A percentile compares a stretch with the other conserved stretches of the same genome.
Evolutionary conservation across 2,888 invertebrate species (phyloP).

Genomic region (Cataglyphis albicans): DNA sequence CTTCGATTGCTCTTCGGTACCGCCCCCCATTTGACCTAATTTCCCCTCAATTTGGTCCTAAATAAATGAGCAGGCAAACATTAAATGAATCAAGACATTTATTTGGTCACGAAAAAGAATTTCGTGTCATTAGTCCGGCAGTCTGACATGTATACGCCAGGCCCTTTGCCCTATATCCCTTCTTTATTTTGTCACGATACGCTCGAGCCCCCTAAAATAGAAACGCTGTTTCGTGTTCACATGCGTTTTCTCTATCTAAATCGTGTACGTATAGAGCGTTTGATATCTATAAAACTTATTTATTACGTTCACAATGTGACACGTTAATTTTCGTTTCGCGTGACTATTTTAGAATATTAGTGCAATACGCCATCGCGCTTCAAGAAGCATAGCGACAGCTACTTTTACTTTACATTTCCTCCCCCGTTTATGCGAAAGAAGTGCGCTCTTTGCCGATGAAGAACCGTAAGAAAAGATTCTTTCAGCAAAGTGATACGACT

Average conservation of each 20-base stretch:
- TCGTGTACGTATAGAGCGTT: not conserved
- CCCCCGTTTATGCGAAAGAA: constrained; percentile 47
- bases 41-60: constrained; percentile 81
- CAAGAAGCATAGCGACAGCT: constrained; percentile 35
- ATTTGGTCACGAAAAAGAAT: constrained; percentile 80
- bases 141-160: constrained; percentile 48
- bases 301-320: not conserved
- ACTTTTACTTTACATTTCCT: constrained; percentile 25
- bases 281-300: constrained; percentile 7
- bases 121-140: constrained; percentile 78
- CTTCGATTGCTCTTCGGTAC: constrained; percentile 74
- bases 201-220: constrained; percentile 45
- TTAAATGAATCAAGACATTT: constrained; percentile 83
- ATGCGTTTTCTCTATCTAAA: constrained; percentile 19
- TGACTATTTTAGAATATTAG: constrained; percentile 6
- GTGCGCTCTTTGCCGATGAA: constrained; percentile 53
- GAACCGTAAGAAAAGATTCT: constrained; percentile 59
- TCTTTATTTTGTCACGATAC: constrained; percentile 66
- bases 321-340: not conserved
- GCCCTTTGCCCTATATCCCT: constrained; percentile 29
- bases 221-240: constrained; percentile 34
- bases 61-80: constrained; percentile 81
- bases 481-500: constrained; percentile 78
- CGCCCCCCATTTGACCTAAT: constrained; percentile 82
- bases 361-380: constrained; percentile 4